A percentile compares a stretch with the other conserved stretches of the same genome.
Conservation (phyloP, 2,888 invertebrate species). For the Aelia acuminata region DNA sequence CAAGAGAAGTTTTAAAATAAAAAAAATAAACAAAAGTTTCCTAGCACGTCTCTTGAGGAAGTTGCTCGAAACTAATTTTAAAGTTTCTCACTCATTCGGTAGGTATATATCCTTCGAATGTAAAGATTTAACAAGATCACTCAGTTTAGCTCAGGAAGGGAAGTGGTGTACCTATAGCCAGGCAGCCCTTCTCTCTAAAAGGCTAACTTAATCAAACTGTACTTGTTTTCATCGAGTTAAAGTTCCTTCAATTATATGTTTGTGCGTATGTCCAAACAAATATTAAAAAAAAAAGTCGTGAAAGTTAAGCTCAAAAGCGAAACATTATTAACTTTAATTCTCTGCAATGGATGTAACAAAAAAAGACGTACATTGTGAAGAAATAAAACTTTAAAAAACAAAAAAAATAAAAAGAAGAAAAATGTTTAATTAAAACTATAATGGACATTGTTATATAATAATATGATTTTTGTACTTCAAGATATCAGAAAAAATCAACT, state of each 20-base stretch:
- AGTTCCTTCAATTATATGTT: background rate
- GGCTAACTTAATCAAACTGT: background rate
- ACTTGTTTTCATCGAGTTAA: background rate
- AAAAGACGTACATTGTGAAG: no score
- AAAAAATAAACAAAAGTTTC: constrained; percentile 9
- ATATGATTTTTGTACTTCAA: no score
- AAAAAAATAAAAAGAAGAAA: no score
- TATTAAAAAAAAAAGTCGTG: no score
- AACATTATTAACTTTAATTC: no score
- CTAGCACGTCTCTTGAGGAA: background rate
- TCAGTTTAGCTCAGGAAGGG: background rate
- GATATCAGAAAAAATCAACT: no score
- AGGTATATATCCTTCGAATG: background rate
- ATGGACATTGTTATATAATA: no score
- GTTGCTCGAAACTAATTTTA: background rate
- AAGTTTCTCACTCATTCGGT: constrained; percentile 2
- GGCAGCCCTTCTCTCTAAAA: background rate
- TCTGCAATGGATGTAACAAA: no score
- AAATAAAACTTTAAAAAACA: no score
- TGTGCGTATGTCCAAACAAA: no score
- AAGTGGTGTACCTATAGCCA: background rate
- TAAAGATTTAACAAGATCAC: constrained; percentile 28
- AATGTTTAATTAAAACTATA: no score
- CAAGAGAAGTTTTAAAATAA: background rate
- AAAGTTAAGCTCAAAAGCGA: no score